Evolutionary conservation across 2,797 vertebrate species (phyloP).

Genomic region (Chaenodraco wilsoni): DNA sequence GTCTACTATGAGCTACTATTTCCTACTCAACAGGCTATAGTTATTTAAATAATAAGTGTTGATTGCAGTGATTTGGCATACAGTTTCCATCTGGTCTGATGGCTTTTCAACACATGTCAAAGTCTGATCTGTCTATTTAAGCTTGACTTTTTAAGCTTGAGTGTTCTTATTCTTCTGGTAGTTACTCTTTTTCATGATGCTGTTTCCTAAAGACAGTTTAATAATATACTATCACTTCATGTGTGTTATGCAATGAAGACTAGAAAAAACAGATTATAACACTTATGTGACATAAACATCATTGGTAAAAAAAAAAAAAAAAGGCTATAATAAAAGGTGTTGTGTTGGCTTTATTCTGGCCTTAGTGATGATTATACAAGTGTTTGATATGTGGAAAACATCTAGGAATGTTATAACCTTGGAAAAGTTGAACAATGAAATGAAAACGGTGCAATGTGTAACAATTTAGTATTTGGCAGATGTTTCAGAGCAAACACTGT

Average conservation of each 20-base stretch:
- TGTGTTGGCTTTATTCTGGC: background rate
- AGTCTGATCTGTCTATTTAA: background rate
- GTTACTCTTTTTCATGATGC: no score
- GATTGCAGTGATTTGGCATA: background rate
- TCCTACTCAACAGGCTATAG: background rate
- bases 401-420: background rate
- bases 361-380: background rate
- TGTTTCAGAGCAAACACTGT: slow-evolving; percentile 16
- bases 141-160: background rate
- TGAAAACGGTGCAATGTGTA: slow-evolving; percentile 5
- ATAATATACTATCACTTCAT: background rate
- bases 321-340: background rate
- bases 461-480: slow-evolving; percentile 3
- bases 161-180: background rate
- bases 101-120: background rate
- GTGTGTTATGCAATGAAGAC: background rate
- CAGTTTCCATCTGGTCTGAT: background rate
- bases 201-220: background rate
- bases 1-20: background rate
- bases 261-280: background rate
- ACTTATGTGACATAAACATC: background rate
- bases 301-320: background rate
- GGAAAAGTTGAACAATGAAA: slow-evolving; percentile 3
- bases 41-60: background rate
- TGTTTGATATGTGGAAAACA: background rate